Conservation (phyloP, 2,113 vertebrate species). For the Indri indri region DNA sequence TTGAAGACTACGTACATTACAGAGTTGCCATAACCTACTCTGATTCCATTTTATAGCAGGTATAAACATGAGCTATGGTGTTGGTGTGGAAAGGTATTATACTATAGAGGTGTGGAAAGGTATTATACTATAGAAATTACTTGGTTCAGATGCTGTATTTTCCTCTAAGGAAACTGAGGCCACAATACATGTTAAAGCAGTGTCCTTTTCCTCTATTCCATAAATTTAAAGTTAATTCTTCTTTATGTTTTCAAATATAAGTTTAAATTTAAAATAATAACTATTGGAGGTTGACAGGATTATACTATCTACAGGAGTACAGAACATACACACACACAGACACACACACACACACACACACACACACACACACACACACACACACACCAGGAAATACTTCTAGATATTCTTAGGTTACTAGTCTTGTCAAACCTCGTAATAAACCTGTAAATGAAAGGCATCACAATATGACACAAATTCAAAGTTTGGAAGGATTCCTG, state of each 20-base stretch:
- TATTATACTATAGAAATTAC: neutral
- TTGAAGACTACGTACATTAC: neutral
- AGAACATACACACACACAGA: neutral
- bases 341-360: no score
- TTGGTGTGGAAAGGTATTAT: neutral
- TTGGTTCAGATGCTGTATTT: neutral
- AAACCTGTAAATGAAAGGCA: neutral
- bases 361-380: neutral
- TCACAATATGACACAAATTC: neutral
- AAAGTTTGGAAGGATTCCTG: neutral
- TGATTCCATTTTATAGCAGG: neutral
- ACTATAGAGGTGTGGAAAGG: neutral
- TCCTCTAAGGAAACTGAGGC: neutral
- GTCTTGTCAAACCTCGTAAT: neutral
- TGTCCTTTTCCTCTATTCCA: neutral
- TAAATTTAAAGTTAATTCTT: neutral
- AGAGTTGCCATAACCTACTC: neutral
- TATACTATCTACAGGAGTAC: neutral
- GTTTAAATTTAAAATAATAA: conserved; percentile 16
- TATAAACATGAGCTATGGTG: neutral
- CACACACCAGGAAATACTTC: neutral
- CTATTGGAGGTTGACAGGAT: neutral
- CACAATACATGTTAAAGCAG: neutral
- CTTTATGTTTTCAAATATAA: neutral
- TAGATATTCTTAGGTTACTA: neutral